A percentile compares a stretch with the other conserved stretches of the same genome.
These are phyloP conservation scores for Ptychodera flava DNA, from an alignment of 35 echinoderm and acorn worm species.

Conservation along the genomic window DNA sequence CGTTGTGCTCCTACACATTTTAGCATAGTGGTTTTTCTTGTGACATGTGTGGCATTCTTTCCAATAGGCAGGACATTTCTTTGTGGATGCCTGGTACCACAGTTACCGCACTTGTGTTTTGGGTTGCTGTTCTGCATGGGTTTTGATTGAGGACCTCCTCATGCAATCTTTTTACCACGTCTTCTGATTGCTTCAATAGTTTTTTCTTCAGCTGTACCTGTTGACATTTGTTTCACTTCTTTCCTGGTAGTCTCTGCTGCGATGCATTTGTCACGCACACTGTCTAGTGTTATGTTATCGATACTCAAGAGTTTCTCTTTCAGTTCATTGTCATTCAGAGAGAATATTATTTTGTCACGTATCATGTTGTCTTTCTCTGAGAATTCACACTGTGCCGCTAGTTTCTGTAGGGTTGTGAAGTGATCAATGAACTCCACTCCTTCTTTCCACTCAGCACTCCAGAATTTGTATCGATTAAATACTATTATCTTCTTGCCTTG, in stretches of 20 bases:
- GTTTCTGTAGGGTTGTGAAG: neutral
- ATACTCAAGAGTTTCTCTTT: neutral
- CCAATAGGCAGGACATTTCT: constrained; percentile 40
- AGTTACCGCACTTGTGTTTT: constrained; percentile 36
- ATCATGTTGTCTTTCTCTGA: neutral
- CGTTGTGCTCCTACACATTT: constrained; percentile 33
- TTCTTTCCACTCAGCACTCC: neutral
- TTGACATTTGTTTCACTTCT: neutral
- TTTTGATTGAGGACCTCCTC: neutral
- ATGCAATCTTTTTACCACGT: neutral
- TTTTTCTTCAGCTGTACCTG: neutral
- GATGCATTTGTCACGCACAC: neutral
- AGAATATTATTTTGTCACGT: neutral
- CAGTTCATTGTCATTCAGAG: neutral
- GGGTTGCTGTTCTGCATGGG: neutral
- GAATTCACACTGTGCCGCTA: neutral
- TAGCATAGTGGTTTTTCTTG: constrained; percentile 42
- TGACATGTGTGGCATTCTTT: constrained; percentile 44
- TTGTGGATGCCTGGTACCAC: constrained; percentile 25
- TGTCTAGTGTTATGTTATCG: neutral
- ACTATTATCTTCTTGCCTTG: too few relatives aligned
- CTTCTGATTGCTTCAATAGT: neutral
- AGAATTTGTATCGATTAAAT: neutral
- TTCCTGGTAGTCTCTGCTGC: neutral
- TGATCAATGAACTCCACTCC: neutral